Evolutionary conservation across 2,888 invertebrate species (phyloP).

Genomic region (Endomychus coccineus): DNA sequence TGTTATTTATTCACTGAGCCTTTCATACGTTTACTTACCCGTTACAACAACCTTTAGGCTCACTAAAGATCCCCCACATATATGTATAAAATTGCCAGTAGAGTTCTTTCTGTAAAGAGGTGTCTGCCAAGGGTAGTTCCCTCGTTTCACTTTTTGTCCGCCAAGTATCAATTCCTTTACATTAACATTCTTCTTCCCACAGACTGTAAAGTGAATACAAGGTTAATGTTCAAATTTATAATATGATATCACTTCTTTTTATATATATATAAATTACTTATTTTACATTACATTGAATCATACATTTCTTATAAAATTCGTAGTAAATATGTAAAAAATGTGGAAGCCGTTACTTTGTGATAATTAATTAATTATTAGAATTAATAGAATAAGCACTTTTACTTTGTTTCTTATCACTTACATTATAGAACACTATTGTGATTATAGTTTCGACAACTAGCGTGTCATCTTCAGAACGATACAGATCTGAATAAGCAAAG

Average conservation of each 20-base stretch:
- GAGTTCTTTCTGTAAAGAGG: slow-evolving; percentile 28
- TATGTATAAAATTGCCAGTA: slow-evolving; percentile 13
- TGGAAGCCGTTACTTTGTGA: too few relatives aligned
- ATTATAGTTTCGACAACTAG: too few relatives aligned
- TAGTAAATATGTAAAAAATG: background rate
- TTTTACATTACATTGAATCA: background rate
- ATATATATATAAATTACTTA: slow-evolving; percentile 1
- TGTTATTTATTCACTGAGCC: background rate
- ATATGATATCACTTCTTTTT: background rate
- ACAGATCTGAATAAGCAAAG: too few relatives aligned
- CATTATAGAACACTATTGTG: too few relatives aligned
- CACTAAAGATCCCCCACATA: slow-evolving; percentile 36
- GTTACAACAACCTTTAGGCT: slow-evolving; percentile 29
- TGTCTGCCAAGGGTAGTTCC: slow-evolving; percentile 37
- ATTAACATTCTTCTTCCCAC: slow-evolving; percentile 33
- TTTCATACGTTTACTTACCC: slow-evolving; percentile 30
- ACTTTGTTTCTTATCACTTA: too few relatives aligned
- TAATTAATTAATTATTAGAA: too few relatives aligned
- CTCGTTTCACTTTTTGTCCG: slow-evolving; percentile 27
- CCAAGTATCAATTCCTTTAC: slow-evolving; percentile 30
- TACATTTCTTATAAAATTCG: background rate
- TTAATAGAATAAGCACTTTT: too few relatives aligned
- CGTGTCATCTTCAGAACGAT: too few relatives aligned
- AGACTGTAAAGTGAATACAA: slow-evolving; percentile 28
- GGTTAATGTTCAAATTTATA: too few relatives aligned